Conservation (phyloP, 2,113 vertebrate species). For the Nannospalax galili region DNA sequence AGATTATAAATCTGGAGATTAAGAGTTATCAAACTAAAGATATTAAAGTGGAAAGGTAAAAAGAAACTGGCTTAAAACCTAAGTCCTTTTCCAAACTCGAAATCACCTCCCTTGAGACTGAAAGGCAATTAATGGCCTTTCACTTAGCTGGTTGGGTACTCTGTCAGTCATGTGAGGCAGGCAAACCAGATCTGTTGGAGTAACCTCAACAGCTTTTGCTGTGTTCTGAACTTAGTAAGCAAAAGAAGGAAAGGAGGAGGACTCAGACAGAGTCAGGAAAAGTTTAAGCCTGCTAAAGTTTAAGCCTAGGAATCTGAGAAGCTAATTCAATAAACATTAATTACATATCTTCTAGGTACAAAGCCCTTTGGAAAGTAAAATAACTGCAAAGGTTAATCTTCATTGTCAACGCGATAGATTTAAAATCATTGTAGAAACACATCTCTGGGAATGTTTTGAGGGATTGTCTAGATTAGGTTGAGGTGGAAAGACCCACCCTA, state of each 20-base stretch:
- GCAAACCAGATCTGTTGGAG: background rate
- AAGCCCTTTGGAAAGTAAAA: background rate
- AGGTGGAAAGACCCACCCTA: background rate
- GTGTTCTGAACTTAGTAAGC: background rate
- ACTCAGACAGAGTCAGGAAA: background rate
- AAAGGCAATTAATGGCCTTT: background rate
- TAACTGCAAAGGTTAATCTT: background rate
- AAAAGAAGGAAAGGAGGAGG: background rate
- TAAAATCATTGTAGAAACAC: background rate
- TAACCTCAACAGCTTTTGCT: background rate
- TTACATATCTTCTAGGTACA: background rate
- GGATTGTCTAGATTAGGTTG: background rate
- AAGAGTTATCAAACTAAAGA: constrained; percentile 14
- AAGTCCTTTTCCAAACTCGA: background rate
- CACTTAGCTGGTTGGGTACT: background rate
- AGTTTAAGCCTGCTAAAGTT: background rate
- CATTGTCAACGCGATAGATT: background rate
- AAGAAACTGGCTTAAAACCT: background rate
- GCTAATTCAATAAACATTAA: background rate
- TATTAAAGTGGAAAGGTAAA: background rate
- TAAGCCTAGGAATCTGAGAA: background rate
- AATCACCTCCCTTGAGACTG: background rate
- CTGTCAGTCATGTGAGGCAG: background rate
- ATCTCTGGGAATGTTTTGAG: background rate
- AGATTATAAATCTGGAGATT: background rate